Conservation (phyloP, 2,888 invertebrate species). For the Chrysopilus asiliformis region DNA sequence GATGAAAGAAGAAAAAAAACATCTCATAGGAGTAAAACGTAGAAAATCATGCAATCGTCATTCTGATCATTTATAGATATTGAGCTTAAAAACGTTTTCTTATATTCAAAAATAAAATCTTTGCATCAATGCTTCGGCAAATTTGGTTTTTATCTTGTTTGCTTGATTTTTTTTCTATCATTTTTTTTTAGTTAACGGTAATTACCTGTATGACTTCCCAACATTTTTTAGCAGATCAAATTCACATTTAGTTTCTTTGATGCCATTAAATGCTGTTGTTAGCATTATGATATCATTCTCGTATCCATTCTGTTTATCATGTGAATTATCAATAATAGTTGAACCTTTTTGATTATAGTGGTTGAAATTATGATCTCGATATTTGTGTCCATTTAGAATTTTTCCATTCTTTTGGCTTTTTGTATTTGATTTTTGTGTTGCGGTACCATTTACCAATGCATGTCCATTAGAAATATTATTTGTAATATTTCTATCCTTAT, state of each 20-base stretch:
- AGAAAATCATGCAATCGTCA: too few species aligned
- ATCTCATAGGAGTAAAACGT: too few species aligned
- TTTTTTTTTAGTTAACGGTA: constrained; percentile 15
- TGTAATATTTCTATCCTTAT: too few species aligned
- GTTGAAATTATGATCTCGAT: background rate
- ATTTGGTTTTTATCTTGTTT: background rate
- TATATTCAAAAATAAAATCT: too few species aligned
- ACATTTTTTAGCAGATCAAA: constrained; percentile 34
- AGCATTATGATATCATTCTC: background rate
- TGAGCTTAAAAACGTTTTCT: too few species aligned
- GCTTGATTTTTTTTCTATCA: background rate
- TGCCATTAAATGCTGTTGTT: background rate
- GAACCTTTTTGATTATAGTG: background rate
- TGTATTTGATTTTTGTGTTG: background rate
- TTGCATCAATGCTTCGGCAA: too few species aligned
- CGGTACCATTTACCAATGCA: background rate
- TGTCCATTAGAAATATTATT: constrained; percentile 5
- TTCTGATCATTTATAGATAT: too few species aligned
- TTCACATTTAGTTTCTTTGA: background rate
- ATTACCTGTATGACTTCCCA: constrained; percentile 39
- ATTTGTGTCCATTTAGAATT: background rate
- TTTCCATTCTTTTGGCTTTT: constrained; percentile 1
- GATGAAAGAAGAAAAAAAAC: too few species aligned
- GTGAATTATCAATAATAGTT: background rate
- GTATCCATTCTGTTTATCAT: background rate